Base-by-base conservation (phyloP, 2,113 vertebrate genomes). In the Sprattus sprattus region DNA sequence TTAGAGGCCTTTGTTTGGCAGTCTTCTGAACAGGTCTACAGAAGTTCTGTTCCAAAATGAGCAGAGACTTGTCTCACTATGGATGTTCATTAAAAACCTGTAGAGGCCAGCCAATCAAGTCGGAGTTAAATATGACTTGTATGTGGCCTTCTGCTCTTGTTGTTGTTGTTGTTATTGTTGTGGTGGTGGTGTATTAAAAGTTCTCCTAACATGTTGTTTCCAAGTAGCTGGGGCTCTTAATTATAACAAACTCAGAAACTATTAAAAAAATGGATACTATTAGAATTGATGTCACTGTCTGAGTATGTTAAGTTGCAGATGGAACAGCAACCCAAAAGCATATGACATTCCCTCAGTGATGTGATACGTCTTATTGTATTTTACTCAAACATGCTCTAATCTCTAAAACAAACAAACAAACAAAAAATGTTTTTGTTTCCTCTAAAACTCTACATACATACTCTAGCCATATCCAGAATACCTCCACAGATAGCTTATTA, bases 21-120 rank as follows among this genome's bases (percentile, higher is more conserved):
- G 87, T 91, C 89, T 91, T 92, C 93, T 91, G 92, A 94, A 94
- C 89, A 90, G 75, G 89, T 92, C 71, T 89, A 92, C 90, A 89
- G 90, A 94, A 93, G 92, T 93, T 92, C 89, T 87, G 78, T 78
- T 78, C 71, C 71, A 78, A 78, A 78, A 78, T 39, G 71, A 78
- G 71, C 32, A 15, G 28, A 0, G 28, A 32, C 25, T 16, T 13
- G 32, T 32, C 71, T 44, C 71, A 78, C 10, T 78, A 13, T 15
- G 9, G 32, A 78, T 28, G 25, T 32, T 78, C 71, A 78, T 78
- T 78, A 78, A 39, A 60, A 78, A 78, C 71, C 71, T 78, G 71
- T 39, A 5, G 71, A 78, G 71, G 71, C 28, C 71, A 16, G 71
- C 28, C 71, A 16, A 78, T 78, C 28, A 78, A 44, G 16, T 78